These are phyloP conservation scores for Parapristionchus giblindavisi DNA, from an alignment of 2,888 invertebrate genomes.

Conservation along the genomic window DNA sequence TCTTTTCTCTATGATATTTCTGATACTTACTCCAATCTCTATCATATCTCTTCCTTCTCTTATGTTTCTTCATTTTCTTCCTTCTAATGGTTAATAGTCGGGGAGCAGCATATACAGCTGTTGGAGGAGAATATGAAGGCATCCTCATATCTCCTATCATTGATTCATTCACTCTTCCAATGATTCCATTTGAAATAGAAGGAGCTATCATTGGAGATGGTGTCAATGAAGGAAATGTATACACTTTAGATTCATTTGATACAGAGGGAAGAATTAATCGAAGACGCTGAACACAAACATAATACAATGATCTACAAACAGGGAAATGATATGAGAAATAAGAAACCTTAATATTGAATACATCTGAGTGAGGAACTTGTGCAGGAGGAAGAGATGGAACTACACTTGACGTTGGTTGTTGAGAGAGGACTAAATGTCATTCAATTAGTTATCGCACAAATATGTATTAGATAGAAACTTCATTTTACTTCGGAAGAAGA, in stretches of 20 bases:
- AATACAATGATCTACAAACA: too few species aligned
- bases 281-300: not conserved
- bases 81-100: constrained; percentile 62
- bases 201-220: constrained; percentile 51
- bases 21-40: constrained; percentile 66
- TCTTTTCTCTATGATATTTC: constrained; percentile 65
- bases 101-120: constrained; percentile 51
- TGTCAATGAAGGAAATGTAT: constrained; percentile 56
- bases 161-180: constrained; percentile 13
- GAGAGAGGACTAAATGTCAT: constrained; percentile 12
- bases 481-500: too few species aligned
- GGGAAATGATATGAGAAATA: too few species aligned
- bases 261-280: not conserved
- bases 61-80: constrained; percentile 68
- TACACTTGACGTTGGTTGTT: not conserved
- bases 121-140: constrained; percentile 35
- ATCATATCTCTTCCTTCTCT: constrained; percentile 60
- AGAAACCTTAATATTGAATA: constrained; percentile 22
- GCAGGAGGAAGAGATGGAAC: constrained; percentile 5
- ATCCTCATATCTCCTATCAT: constrained; percentile 34
- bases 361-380: not conserved
- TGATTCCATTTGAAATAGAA: constrained; percentile 19
- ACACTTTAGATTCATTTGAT: not conserved
- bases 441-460: too few species aligned
- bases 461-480: not conserved